Conservation (phyloP, 1,140 invertebrate species). For the Lucilia sericata region DNA sequence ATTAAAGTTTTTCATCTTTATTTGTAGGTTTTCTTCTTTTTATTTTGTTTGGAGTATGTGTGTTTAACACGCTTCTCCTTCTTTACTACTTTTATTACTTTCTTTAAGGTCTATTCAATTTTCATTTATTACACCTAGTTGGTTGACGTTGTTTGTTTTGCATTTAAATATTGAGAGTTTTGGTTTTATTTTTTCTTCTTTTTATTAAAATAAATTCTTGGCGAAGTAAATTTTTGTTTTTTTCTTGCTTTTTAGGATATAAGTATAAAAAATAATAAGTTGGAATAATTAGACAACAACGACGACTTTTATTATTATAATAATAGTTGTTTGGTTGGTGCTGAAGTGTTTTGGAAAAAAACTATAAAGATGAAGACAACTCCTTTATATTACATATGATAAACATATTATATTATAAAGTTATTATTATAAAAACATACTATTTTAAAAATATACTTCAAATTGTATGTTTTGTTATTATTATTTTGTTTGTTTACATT, state of each 20-base stretch:
- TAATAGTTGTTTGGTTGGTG: conserved; percentile 29
- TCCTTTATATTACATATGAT: conserved; percentile 33
- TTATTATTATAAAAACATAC: conserved; percentile 9
- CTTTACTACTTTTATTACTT: neutral
- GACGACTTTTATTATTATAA: conserved; percentile 18
- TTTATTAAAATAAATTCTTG: conserved; percentile 23
- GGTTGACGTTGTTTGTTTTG: conserved; percentile 32
- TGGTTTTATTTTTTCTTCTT: neutral
- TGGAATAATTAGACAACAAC: neutral
- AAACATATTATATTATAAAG: conserved; percentile 31
- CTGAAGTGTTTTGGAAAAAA: neutral
- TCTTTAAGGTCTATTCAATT: neutral
- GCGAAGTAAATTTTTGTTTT: conserved; percentile 13
- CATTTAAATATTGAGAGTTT: conserved; percentile 27
- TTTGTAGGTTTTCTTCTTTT: neutral
- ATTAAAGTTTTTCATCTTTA: conserved; percentile 13
- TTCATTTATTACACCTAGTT: neutral
- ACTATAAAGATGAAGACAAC: conserved; percentile 5
- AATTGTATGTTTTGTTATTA: conserved; percentile 21
- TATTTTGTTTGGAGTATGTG: conserved; percentile 20
- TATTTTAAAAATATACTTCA: conserved; percentile 41
- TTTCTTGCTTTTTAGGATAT: neutral
- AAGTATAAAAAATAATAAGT: neutral
- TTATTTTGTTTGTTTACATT: neutral
- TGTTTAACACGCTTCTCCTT: neutral